phyloP scores from a whole-genome alignment of 2,797 vertebrate species.

The Gobio occitaniae region DNA sequence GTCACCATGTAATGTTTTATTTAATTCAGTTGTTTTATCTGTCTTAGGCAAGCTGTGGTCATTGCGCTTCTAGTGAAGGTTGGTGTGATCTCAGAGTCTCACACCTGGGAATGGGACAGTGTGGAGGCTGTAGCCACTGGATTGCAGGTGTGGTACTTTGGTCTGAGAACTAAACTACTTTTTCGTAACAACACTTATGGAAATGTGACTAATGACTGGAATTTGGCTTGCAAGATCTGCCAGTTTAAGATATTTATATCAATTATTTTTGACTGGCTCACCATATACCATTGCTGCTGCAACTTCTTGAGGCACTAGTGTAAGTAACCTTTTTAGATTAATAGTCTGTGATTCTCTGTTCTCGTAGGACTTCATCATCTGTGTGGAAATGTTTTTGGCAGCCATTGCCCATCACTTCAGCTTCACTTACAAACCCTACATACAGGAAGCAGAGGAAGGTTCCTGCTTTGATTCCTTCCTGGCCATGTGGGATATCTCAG shows the following conservation, averaged over 20 bases:
- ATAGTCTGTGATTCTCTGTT: slow-evolving; percentile 1
- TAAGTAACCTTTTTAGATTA: slow-evolving; percentile 15
- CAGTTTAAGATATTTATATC: background rate
- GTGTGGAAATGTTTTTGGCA: slow-evolving; percentile 97
- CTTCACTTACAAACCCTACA: slow-evolving; percentile 97
- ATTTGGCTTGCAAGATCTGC: background rate
- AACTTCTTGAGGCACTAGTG: background rate
- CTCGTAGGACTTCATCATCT: slow-evolving; percentile 95
- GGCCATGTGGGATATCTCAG: slow-evolving; percentile 99
- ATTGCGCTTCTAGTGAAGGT: slow-evolving; percentile 97
- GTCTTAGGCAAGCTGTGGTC: slow-evolving; percentile 91
- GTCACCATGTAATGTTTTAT: background rate
- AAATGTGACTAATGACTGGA: background rate
- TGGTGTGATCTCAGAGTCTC: slow-evolving; percentile 91
- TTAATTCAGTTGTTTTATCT: background rate
- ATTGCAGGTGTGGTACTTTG: slow-evolving; percentile 82
- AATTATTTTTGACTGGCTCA: background rate
- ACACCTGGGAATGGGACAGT: slow-evolving; percentile 93
- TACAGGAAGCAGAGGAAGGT: slow-evolving; percentile 94
- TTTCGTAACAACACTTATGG: background rate
- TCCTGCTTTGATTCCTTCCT: slow-evolving; percentile 98
- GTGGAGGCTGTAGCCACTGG: slow-evolving; percentile 97
- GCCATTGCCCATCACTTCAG: slow-evolving; percentile 96
- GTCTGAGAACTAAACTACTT: background rate
- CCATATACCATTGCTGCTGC: background rate